Evolutionary conservation across 2,888 invertebrate genomes (phyloP), one percentile per base, ranked within the genome.

Genomic region (Scaptomyza caliginosa): DNA sequence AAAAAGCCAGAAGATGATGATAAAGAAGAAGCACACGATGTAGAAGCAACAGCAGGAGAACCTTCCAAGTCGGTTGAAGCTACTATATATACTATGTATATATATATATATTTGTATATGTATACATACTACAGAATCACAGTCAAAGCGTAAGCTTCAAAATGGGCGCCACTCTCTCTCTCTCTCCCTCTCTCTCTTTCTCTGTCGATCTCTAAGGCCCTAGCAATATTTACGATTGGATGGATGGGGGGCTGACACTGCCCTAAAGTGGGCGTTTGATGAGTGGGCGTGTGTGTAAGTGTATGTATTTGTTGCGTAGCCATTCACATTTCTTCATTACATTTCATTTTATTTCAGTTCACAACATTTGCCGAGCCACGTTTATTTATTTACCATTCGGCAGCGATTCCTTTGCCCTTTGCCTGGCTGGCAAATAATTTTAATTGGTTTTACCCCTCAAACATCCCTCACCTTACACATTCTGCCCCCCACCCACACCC

Each of bases 311-410:
- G 48, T 45, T 72, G 74, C 74, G 72, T 65, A 59, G 59, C 77
- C 57, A 77, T 78, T 80, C 77, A 80, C 77, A 78, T 84, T 84
- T 77, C 84, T 80, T 67, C 82, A 81, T 84, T 81, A 77, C 78
- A 81, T 84, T 78, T 84, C 69, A 77, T 74, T 80, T 73, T 84
- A 62, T 77, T 80, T 69, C 83, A 75, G 72, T 80, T 79, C 69
- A 54, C 70, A 74, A 74, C 55, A 74, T 69, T 60, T 60, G 50
- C 39, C 50, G 34, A 71, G 66, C 71, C 73, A 72, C 72, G 72
- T 79, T 85, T 75, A 80, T 72, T 82, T 85, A 85, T 82, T 85
- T 79, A 67, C 65, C 81, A 77, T 81, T 79, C 82, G 79, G 72
- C 79, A 59, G 78, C 58, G 62, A 62, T 62, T 72, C 64, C 62